Base-by-base conservation (phyloP, 2,797 vertebrate genomes). In the Sebastes vulpes region DNA sequence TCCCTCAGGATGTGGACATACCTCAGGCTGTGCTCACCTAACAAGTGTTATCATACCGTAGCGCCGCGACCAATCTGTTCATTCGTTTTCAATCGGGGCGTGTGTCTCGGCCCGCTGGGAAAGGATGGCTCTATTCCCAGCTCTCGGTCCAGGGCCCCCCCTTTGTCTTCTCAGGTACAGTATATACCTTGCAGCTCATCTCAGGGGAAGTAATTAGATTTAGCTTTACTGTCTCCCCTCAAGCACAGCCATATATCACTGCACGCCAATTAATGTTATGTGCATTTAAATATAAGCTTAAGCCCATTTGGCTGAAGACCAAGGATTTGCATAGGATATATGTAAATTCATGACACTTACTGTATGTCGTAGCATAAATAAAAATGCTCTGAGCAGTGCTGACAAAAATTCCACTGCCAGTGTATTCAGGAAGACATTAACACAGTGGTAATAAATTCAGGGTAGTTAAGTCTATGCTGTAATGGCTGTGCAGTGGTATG, bases 191-290 rank as follows among this genome's bases (percentile, higher is more conserved):
- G 26, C 77, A 53, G 29, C 74, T 90, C 75, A 79, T 89, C 92
- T 91, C 90, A 25, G 35, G 81, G 85, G 90, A 90, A 59, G 65
- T 72, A 72, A 87, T 93, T 93, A 85, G 63, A 81, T 78, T 72
- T 59, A 80, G 75, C 73, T 61, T 75, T 14, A 65, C 80, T 48
- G 69, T 74, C 70, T 88, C 64, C 56, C 53, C 61, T 71, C 52
- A 68, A 79, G 65, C 56, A 23, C n/a, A 42, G 18, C 38, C 53
- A 84, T 91, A 82, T 26, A 85, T 89, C 83, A 90, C 35, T 1
- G 3, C 64, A 18, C 7, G 10, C 66, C 78, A 84, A 79, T 85
- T 65, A 79, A 89, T 85, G 42, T 68, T 81, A 79, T 75, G 70
- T 83, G 73, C 77, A 84, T 90, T 90, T 85, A 83, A 87, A 87